A percentile compares a stretch with the other conserved stretches of the same genome.
Conservation (phyloP, 2,113 vertebrate species). For the Scophthalmus maximus region DNA sequence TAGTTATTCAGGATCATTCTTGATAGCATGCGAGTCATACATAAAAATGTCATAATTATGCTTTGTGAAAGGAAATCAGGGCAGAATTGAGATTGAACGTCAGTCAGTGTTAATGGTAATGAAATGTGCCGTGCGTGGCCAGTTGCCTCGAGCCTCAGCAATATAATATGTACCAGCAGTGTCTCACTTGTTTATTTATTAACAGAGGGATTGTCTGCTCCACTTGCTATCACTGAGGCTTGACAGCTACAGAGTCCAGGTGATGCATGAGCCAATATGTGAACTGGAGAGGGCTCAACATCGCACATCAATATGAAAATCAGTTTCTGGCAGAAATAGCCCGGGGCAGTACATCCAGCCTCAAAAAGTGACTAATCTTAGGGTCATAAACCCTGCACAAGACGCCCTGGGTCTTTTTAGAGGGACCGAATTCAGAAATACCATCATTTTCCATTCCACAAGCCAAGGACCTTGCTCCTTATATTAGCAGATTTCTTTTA, state of each 20-base stretch:
- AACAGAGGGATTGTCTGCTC: slow-evolving; percentile 79
- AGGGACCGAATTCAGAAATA: slow-evolving; percentile 80
- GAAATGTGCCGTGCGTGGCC: slow-evolving; percentile 59
- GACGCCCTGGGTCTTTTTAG: slow-evolving; percentile 75
- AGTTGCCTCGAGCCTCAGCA: slow-evolving; percentile 47
- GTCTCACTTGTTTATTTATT: slow-evolving; percentile 83
- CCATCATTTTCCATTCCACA: slow-evolving; percentile 78
- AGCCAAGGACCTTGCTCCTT: slow-evolving; percentile 72
- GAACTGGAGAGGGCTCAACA: slow-evolving; percentile 80
- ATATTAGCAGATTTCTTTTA: slow-evolving; percentile 81
- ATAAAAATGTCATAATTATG: slow-evolving; percentile 41
- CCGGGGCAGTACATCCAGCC: slow-evolving; percentile 78
- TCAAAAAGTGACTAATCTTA: slow-evolving; percentile 84
- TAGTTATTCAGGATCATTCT: slow-evolving; percentile 29
- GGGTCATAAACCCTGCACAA: slow-evolving; percentile 83
- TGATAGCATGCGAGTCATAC: slow-evolving; percentile 33
- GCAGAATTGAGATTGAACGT: slow-evolving; percentile 63
- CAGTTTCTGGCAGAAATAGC: slow-evolving; percentile 83
- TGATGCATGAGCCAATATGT: slow-evolving; percentile 88
- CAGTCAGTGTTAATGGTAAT: slow-evolving; percentile 78
- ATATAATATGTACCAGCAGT: slow-evolving; percentile 65
- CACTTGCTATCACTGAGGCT: slow-evolving; percentile 81
- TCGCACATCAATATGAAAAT: slow-evolving; percentile 87
- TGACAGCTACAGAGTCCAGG: slow-evolving; percentile 82
- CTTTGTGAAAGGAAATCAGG: slow-evolving; percentile 52